Percentiles rank a stretch among this genome's conserved stretches.
Conservation (phyloP, 1,140 invertebrate genomes). For the Pogonomyrmex barbatus region DNA sequence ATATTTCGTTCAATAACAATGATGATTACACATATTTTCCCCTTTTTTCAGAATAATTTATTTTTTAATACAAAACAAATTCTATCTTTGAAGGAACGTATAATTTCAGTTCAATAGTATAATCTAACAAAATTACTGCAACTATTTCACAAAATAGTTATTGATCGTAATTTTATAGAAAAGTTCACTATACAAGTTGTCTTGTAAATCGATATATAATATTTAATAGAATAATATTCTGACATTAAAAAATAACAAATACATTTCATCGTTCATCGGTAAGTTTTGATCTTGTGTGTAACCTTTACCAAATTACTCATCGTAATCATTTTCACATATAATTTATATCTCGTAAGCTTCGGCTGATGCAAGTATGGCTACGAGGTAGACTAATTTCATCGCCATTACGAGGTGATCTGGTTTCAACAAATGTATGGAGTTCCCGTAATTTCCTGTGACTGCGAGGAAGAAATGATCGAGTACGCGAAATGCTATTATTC, state of each 20-base stretch:
- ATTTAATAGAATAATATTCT: not conserved
- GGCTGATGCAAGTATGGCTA: constrained; percentile 13
- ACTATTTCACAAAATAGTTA: not conserved
- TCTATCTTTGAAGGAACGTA: not conserved
- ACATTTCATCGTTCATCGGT: not conserved
- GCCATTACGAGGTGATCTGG: constrained; percentile 51
- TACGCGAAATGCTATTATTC: constrained; percentile 47
- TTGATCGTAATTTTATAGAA: not conserved
- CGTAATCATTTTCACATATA: constrained; percentile 22
- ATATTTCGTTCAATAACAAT: not conserved
- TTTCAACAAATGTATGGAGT: constrained; percentile 41
- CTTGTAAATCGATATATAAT: not conserved
- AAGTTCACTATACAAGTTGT: constrained; percentile 3
- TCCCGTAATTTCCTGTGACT: constrained; percentile 47
- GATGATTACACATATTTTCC: not conserved
- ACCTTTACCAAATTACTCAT: not conserved
- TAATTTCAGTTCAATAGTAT: not conserved
- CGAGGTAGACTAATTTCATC: constrained; percentile 51
- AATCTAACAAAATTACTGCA: constrained; percentile 1
- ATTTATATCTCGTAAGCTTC: constrained; percentile 43
- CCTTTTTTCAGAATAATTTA: constrained; percentile 10
- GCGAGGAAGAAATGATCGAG: constrained; percentile 50
- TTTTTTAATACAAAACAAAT: constrained; percentile 5
- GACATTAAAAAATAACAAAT: not conserved
- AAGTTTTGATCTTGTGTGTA: not conserved